Conservation (phyloP, 2,797 vertebrate species). For the Oreochromis mossambicus region DNA sequence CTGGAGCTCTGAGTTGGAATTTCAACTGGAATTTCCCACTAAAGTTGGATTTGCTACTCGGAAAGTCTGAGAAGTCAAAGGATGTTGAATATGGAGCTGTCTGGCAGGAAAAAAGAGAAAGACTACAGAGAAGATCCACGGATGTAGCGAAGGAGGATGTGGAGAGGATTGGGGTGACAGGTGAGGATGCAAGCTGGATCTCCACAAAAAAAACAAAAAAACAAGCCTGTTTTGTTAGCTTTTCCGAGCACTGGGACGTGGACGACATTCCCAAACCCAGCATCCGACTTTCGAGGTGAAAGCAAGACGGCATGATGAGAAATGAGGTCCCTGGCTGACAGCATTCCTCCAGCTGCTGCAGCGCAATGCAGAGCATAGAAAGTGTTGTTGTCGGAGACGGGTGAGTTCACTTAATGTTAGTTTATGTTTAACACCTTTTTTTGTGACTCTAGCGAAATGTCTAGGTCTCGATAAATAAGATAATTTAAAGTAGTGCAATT, state of each 20-base stretch:
- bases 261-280: neutral
- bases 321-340: constrained; percentile 51
- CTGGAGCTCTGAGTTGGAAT: neutral
- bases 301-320: neutral
- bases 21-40: neutral
- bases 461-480: neutral
- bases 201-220: too few species aligned
- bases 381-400: constrained; percentile 97
- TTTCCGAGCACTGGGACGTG: neutral
- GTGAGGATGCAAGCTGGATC: neutral
- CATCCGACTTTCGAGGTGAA: neutral
- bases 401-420: constrained; percentile 69
- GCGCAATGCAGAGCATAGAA: constrained; percentile 95
- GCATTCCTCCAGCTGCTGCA: constrained; percentile 60
- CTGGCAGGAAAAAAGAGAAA: neutral
- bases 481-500: neutral
- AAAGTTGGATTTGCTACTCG: fast-evolving
- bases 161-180: neutral
- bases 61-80: neutral
- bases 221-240: neutral
- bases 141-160: neutral
- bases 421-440: neutral
- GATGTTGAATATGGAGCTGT: neutral
- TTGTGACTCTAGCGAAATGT: neutral
- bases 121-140: neutral